Evolutionary conservation across 2,113 vertebrate genomes (phyloP), one percentile per base, ranked within the genome.

Genomic region (Hippocampus zosterae): DNA sequence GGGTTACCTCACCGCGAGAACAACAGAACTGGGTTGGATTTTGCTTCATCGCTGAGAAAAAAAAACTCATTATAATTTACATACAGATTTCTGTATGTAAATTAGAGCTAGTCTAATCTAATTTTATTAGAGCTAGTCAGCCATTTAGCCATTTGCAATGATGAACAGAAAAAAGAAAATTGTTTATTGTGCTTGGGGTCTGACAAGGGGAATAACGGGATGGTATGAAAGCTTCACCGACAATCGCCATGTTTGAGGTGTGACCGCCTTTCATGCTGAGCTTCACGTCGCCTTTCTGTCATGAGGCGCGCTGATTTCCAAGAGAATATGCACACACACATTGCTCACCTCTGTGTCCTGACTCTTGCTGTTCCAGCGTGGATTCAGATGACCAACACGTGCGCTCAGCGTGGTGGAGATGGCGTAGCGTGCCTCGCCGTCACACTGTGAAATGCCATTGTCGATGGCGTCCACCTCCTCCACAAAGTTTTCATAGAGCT

Each of bases 401-500:
- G 95, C 79, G 1, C 97, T 96, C 80, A 98, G 91, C 8, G 83
- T 94, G 57, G 92, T 93, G 79, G 88, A 94, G 61, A 98, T 48
- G 1, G 89, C 74, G 6, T 97, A 99, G 33, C 94, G 94, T 2
- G 92, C 91, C 78, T 95, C 92, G 3, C 95, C 95, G 0, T 94
- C 93, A 27, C 48, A 93, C 86, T 95, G 96, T 0, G 93, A 91
- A 74, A 99, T 94, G 8, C 97, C 96, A 0, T 98, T 99, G 89
- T 99, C 97, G 1, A 97, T 78, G 0, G 94, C 96, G 0, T 99
- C 96, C 7, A 99, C 91, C 77, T 98, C 96, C 82, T 99, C 94
- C 84, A 99, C 91, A 0, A 98, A 98, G 86, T 93, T 95, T 87
- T 98, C 96, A 0, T 99, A 99, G 44, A 99, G 87, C 97, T 98